These are phyloP conservation scores for Himalopsyche japonica DNA, from an alignment of 2,888 invertebrate species.

Conservation along the genomic window DNA sequence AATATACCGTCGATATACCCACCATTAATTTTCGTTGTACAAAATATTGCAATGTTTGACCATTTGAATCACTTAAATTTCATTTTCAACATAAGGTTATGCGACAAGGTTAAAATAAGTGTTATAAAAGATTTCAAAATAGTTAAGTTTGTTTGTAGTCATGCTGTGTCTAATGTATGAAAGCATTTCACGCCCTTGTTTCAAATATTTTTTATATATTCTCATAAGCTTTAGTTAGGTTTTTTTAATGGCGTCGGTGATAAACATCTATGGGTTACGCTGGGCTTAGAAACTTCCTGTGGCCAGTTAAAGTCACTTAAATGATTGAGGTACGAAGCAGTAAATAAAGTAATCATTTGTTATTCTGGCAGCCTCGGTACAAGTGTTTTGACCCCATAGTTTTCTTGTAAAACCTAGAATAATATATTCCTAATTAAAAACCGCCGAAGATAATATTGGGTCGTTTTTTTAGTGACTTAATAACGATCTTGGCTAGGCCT, in stretches of 20 bases:
- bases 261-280: constrained; percentile 16
- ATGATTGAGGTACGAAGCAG: neutral
- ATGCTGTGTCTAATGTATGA: neutral
- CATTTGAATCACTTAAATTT: too few species aligned
- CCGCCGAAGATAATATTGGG: neutral
- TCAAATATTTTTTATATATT: constrained; percentile 18
- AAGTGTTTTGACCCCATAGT: neutral
- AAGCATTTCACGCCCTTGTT: constrained; percentile 20
- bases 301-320: neutral
- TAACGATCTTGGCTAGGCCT: neutral
- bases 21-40: too few species aligned
- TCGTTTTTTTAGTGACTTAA: neutral
- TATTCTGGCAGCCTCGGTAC: neutral
- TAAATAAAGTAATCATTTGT: constrained; percentile 26
- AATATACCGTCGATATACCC: too few species aligned
- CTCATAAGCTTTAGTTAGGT: constrained; percentile 5
- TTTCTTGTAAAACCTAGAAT: neutral
- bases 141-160: too few species aligned
- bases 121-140: too few species aligned
- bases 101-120: too few species aligned
- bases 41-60: too few species aligned
- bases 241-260: constrained; percentile 14
- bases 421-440: neutral
- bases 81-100: too few species aligned
- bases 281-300: constrained; percentile 14